phyloP scores from a whole-genome alignment of 2,888 invertebrate genomes.

The Sesia apiformis region DNA sequence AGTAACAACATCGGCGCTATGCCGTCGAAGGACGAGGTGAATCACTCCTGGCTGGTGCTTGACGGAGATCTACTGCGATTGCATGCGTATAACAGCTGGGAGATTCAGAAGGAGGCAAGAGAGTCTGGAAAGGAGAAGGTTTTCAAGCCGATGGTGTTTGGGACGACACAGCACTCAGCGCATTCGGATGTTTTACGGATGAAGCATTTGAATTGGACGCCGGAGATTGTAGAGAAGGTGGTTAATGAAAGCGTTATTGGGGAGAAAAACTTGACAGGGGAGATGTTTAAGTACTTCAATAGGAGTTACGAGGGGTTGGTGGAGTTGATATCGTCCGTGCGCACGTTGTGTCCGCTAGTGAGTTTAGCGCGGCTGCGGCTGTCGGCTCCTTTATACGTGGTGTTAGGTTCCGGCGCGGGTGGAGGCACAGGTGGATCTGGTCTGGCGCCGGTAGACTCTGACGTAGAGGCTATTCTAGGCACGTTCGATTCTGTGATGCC shows the following conservation, averaged over 20 bases:
- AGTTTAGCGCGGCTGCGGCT: conserved; percentile 78
- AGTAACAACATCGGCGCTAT: conserved; percentile 75
- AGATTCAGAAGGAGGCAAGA: conserved; percentile 51
- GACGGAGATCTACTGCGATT: conserved; percentile 82
- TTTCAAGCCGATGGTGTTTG: conserved; percentile 76
- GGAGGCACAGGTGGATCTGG: conserved; percentile 58
- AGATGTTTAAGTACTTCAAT: conserved; percentile 79
- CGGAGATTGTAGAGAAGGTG: conserved; percentile 77
- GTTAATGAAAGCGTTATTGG: conserved; percentile 79
- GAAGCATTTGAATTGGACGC: conserved; percentile 79
- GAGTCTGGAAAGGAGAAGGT: conserved; percentile 55
- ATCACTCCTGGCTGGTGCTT: conserved; percentile 84
- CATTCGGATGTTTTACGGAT: conserved; percentile 76
- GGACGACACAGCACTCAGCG: conserved; percentile 83
- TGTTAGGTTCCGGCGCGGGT: conserved; percentile 76
- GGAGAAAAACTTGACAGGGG: conserved; percentile 75
- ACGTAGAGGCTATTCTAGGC: conserved; percentile 86
- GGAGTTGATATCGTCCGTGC: conserved; percentile 84
- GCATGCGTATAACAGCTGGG: conserved; percentile 79
- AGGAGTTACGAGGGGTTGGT: conserved; percentile 80
- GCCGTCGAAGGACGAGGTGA: conserved; percentile 76
- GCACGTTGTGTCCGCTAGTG: conserved; percentile 85
- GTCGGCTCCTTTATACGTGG: conserved; percentile 83
- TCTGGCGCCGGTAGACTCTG: conserved; percentile 71
- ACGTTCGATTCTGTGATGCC: conserved; percentile 81